These are phyloP conservation scores for Eilema sororculum DNA, from an alignment of 2,888 invertebrate genomes.

Conservation along the genomic window DNA sequence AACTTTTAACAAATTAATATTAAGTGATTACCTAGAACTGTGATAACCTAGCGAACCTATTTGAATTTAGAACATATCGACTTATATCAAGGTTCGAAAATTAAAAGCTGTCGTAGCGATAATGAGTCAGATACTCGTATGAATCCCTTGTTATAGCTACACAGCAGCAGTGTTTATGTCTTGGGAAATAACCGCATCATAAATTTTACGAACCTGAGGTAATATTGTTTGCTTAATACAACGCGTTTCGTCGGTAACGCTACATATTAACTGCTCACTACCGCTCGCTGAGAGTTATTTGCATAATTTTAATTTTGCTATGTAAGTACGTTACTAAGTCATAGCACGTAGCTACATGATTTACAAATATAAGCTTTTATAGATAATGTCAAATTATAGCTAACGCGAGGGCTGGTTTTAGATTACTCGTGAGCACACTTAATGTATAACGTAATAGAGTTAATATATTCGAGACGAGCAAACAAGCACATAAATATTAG, in stretches of 20 bases:
- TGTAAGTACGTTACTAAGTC: constrained; percentile 48
- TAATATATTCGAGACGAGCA: constrained; percentile 30
- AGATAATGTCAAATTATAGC: constrained; percentile 7
- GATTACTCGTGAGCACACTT: neutral
- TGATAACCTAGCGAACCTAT: constrained; percentile 28
- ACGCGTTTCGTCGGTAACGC: constrained; percentile 66
- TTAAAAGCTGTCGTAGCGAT: constrained; percentile 43
- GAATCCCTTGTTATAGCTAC: constrained; percentile 62
- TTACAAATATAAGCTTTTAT: constrained; percentile 9
- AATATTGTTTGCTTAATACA: constrained; percentile 78
- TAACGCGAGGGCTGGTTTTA: neutral
- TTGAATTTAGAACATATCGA: constrained; percentile 21
- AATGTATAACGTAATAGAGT: neutral
- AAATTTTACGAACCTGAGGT: constrained; percentile 79
- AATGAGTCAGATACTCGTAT: constrained; percentile 47
- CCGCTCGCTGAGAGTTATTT: constrained; percentile 65
- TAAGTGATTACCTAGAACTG: constrained; percentile 29
- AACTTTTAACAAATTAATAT: constrained; percentile 40
- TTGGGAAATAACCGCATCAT: constrained; percentile 76
- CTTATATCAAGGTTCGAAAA: constrained; percentile 37
- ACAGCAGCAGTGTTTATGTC: constrained; percentile 69
- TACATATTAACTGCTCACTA: constrained; percentile 65
- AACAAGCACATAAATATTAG: constrained; percentile 39
- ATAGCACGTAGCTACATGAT: constrained; percentile 34
- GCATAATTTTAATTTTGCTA: constrained; percentile 72